Percentiles rank a stretch among this genome's conserved stretches.
Evolutionary conservation across 2,113 vertebrate species (phyloP).

Genomic region (Lonchura striata): DNA sequence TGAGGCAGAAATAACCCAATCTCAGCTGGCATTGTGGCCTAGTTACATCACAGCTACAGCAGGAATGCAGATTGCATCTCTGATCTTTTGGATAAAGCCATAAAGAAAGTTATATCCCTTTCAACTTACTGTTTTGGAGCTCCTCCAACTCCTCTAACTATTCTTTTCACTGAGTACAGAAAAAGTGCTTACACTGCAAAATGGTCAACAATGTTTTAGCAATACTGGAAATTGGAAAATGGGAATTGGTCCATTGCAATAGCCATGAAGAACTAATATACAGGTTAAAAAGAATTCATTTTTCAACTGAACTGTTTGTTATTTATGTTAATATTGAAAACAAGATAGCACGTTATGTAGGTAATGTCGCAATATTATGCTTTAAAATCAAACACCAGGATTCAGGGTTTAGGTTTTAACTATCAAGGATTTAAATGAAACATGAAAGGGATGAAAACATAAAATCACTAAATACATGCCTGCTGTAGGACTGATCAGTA

Average conservation of each 20-base stretch:
- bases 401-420: neutral
- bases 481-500: neutral
- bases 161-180: neutral
- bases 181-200: neutral
- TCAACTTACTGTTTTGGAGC: slow-evolving; percentile 9
- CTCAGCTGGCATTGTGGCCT: slow-evolving; percentile 62
- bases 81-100: slow-evolving; percentile 5
- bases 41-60: neutral
- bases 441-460: neutral
- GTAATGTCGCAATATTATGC: neutral
- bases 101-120: neutral
- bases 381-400: neutral
- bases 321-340: neutral
- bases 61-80: slow-evolving; percentile 9
- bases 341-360: neutral
- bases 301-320: neutral
- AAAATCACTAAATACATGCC: neutral
- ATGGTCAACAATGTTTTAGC: neutral
- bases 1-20: slow-evolving; percentile 66
- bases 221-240: neutral
- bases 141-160: neutral
- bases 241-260: neutral
- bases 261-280: neutral
- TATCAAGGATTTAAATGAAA: neutral
- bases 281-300: neutral